These are phyloP conservation scores for Lasaia peninsularis DNA, from an alignment of 1,140 invertebrate genomes.

Conservation along the genomic window DNA sequence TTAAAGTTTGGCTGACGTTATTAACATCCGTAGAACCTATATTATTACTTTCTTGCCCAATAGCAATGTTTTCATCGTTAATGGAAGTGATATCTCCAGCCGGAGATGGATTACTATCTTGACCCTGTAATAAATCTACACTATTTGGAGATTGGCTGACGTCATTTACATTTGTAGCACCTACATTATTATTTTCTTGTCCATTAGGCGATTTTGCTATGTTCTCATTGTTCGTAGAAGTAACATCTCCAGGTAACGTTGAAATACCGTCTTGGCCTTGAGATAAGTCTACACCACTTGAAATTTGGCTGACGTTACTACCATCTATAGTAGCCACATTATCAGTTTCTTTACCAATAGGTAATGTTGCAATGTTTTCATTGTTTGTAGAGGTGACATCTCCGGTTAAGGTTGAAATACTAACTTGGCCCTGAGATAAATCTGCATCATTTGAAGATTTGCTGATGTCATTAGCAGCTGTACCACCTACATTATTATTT, in stretches of 20 bases:
- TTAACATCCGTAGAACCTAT: background rate
- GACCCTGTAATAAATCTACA: background rate
- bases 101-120: background rate
- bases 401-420: background rate
- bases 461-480: background rate
- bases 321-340: background rate
- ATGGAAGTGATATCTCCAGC: background rate
- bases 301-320: background rate
- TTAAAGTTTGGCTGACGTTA: background rate
- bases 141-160: background rate
- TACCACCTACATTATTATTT: background rate
- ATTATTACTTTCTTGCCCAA: background rate
- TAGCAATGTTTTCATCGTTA: background rate
- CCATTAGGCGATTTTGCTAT: background rate
- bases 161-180: background rate
- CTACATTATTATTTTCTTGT: background rate
- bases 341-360: background rate
- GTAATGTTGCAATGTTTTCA: too few relatives aligned
- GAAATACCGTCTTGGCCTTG: background rate
- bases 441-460: background rate
- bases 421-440: background rate
- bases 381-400: background rate
- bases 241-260: background rate
- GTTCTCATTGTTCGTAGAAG: background rate
- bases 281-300: background rate